These are phyloP conservation scores for Bhutanitis thaidina DNA, from an alignment of 2,888 invertebrate species.

Conservation along the genomic window DNA sequence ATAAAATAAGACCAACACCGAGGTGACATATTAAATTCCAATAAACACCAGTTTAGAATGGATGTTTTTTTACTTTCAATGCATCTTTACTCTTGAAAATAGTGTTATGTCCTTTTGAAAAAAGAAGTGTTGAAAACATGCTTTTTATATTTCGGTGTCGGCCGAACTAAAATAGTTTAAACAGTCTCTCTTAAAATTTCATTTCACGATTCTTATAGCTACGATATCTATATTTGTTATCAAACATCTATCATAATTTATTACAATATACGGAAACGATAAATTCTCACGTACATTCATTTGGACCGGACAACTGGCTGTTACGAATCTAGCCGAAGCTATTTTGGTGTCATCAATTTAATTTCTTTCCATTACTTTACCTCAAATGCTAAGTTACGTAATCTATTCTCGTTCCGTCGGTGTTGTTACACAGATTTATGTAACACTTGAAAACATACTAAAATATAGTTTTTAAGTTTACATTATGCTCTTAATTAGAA, in stretches of 20 bases:
- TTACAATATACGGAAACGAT: constrained; percentile 14
- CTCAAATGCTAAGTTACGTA: constrained; percentile 7
- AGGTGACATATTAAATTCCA: background rate
- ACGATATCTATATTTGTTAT: background rate
- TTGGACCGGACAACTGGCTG: constrained; percentile 15
- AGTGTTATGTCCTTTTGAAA: too few relatives aligned
- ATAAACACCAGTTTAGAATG: too few relatives aligned
- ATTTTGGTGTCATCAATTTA: background rate
- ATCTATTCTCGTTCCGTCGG: constrained; percentile 7
- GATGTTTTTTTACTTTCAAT: too few relatives aligned
- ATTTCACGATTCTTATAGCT: constrained; percentile 3
- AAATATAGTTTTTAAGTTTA: background rate
- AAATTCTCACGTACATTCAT: constrained; percentile 13
- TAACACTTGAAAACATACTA: background rate
- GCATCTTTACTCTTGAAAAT: too few relatives aligned
- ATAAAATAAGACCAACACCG: background rate
- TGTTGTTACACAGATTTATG: background rate
- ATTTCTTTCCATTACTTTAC: background rate
- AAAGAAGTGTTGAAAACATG: background rate
- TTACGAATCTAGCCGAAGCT: constrained; percentile 11
- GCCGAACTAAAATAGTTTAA: background rate
- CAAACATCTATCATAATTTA: constrained; percentile 6
- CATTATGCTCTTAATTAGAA: background rate
- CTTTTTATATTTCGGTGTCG: background rate
- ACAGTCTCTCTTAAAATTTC: background rate